phyloP scores from a whole-genome alignment of 2,113 vertebrate species.

The Illadopsis cleaveri region DNA sequence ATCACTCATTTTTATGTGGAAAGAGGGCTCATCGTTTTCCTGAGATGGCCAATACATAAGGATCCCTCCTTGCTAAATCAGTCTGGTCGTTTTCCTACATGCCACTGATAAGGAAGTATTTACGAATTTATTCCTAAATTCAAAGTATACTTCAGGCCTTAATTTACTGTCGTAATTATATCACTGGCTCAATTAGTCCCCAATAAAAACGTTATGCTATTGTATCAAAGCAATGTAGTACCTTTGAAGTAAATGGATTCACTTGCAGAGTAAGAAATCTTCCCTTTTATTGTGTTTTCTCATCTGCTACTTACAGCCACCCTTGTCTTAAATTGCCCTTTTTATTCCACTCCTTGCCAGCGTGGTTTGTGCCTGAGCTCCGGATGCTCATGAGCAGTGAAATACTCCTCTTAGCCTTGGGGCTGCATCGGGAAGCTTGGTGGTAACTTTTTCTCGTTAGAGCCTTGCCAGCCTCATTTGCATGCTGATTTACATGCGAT shows the following conservation, averaged over 20 bases:
- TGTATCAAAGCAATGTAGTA: constrained; percentile 5
- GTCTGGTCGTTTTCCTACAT: not conserved
- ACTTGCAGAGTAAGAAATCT: constrained; percentile 8
- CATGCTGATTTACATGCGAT: not conserved
- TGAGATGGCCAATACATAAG: not conserved
- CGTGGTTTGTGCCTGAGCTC: not conserved
- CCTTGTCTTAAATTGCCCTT: constrained; percentile 13
- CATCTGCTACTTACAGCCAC: not conserved
- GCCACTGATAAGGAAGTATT: constrained; percentile 42
- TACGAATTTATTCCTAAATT: constrained; percentile 46
- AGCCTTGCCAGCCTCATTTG: constrained; percentile 28
- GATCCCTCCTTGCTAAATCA: not conserved
- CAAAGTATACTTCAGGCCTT: constrained; percentile 37
- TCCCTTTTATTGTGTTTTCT: constrained; percentile 5
- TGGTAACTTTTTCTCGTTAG: not conserved
- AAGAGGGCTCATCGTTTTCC: not conserved
- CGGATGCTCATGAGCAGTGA: not conserved
- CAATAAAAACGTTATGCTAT: constrained; percentile 32
- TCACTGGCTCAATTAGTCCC: constrained; percentile 64
- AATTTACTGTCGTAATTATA: constrained; percentile 63
- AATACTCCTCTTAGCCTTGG: constrained; percentile 11
- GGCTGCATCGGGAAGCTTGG: not conserved
- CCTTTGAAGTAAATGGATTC: constrained; percentile 39
- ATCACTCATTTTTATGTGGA: constrained; percentile 48
- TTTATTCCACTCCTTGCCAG: not conserved